Conservation (phyloP, 2,113 vertebrate species). For the Strix aluco region DNA sequence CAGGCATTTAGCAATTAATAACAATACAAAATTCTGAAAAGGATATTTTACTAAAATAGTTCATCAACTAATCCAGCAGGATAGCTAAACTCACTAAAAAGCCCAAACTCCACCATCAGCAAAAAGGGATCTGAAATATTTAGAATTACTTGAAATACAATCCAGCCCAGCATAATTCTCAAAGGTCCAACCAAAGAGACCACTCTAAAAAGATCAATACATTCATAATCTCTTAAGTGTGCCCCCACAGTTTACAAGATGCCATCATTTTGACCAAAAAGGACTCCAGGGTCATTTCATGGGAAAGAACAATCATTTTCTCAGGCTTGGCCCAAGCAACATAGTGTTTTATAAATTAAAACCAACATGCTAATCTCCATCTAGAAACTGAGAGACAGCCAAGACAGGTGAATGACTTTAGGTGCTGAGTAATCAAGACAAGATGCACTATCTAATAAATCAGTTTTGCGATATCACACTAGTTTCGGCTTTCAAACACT, state of each 20-base stretch:
- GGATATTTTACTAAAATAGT: background rate
- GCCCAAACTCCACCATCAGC: background rate
- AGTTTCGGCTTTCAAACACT: constrained; percentile 17
- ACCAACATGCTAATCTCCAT: background rate
- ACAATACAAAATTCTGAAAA: background rate
- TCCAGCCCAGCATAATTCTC: background rate
- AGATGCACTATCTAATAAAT: constrained; percentile 2
- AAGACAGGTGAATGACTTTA: constrained; percentile 1
- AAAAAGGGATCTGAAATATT: background rate
- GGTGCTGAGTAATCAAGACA: constrained; percentile 39
- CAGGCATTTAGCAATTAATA: background rate
- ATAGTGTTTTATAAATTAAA: background rate
- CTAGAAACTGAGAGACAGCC: background rate
- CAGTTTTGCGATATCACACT: background rate
- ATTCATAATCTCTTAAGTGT: background rate
- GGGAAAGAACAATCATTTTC: background rate
- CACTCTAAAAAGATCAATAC: background rate
- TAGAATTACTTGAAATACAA: background rate
- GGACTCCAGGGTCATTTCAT: background rate
- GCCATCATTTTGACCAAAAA: background rate
- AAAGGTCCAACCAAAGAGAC: background rate
- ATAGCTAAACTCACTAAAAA: background rate
- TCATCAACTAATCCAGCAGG: background rate
- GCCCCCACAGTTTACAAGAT: background rate
- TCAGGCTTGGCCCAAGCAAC: background rate